A percentile compares a stretch with the other conserved stretches of the same genome.
phyloP scores from a whole-genome alignment of 2,888 invertebrate species.

The Branchipolynoe longqiensis region DNA sequence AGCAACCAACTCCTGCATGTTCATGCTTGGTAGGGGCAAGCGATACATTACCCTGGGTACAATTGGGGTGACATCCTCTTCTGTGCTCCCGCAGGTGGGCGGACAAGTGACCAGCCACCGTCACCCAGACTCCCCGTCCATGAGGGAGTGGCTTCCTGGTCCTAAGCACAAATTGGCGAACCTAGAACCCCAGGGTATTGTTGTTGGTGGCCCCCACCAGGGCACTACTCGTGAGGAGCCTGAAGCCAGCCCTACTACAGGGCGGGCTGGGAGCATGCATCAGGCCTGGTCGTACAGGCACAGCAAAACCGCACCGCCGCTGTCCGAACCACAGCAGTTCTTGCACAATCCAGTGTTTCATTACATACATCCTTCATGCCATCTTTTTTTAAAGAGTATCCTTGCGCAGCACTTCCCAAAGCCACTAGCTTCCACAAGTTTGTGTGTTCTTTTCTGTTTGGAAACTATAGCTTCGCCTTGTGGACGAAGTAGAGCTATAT shows the following conservation, averaged over 20 bases:
- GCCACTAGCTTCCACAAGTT: conserved; percentile 17
- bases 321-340: conserved; percentile 34
- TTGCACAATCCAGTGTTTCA: conserved; percentile 24
- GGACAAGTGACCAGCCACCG: too few species aligned
- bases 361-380: conserved; percentile 17
- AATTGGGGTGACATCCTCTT: conserved; percentile 41
- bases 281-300: conserved; percentile 57
- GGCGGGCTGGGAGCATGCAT: conserved; percentile 61
- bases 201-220: conserved; percentile 54
- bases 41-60: conserved; percentile 58
- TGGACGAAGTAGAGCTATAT: neutral
- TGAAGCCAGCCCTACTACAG: conserved; percentile 8
- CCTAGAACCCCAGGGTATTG: conserved; percentile 59
- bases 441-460: neutral
- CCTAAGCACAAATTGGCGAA: conserved; percentile 36
- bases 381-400: conserved; percentile 35
- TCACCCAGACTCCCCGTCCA: too few species aligned
- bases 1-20: conserved; percentile 57
- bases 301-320: too few species aligned
- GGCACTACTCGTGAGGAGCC: conserved; percentile 48
- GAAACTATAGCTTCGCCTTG: neutral
- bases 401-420: conserved; percentile 53
- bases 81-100: conserved; percentile 23
- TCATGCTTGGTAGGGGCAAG: conserved; percentile 60
- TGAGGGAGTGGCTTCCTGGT: too few species aligned